phyloP scores from a whole-genome alignment of 23 tunicate species.

The Halocynthia roretzi region DNA sequence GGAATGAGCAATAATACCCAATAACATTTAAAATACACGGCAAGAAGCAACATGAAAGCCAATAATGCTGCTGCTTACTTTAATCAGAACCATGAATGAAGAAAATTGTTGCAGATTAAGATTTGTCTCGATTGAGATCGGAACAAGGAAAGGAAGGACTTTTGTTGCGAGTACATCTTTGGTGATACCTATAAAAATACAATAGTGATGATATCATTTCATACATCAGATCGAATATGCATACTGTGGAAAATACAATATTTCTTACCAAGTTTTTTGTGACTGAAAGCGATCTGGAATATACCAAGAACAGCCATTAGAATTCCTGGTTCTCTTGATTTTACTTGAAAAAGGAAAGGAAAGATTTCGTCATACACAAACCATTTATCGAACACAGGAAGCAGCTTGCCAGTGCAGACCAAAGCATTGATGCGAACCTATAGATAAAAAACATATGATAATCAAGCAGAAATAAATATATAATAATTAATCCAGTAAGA shows the following conservation, averaged over 20 bases:
- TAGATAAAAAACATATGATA: neutral
- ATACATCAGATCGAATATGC: neutral
- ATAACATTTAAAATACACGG: too few species aligned
- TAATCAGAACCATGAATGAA: slow-evolving; percentile 71
- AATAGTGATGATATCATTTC: neutral
- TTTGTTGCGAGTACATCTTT: slow-evolving; percentile 66
- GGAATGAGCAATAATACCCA: too few species aligned
- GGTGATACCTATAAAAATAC: slow-evolving; percentile 43
- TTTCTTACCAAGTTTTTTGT: slow-evolving; percentile 78
- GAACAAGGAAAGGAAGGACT: slow-evolving; percentile 68
- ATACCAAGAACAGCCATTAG: slow-evolving; percentile 87
- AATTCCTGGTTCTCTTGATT: slow-evolving; percentile 80
- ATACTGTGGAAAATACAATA: neutral
- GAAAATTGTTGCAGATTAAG: slow-evolving; percentile 69
- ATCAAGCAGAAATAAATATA: neutral
- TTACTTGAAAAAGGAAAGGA: slow-evolving; percentile 46
- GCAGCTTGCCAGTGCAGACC: slow-evolving; percentile 78
- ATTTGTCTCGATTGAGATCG: slow-evolving; percentile 60
- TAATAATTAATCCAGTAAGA: neutral
- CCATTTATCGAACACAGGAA: slow-evolving; percentile 83
- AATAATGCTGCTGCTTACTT: slow-evolving; percentile 24
- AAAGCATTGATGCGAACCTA: slow-evolving; percentile 84
- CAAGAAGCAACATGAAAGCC: too few species aligned
- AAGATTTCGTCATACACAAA: slow-evolving; percentile 73
- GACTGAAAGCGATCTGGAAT: slow-evolving; percentile 50